phyloP scores from a whole-genome alignment of 2,797 vertebrate genomes.

The Sparus aurata region DNA sequence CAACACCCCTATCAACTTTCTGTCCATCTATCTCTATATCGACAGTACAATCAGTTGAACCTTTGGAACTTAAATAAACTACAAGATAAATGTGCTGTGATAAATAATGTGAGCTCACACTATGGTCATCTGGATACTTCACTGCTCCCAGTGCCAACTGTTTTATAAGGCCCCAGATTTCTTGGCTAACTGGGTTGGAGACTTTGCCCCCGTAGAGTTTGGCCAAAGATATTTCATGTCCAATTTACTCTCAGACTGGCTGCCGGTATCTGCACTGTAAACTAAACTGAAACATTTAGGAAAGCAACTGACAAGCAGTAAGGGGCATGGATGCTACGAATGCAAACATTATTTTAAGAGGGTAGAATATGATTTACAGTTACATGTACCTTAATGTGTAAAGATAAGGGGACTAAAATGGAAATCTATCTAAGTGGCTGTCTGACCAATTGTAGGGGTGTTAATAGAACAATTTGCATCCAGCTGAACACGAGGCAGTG shows the following conservation, averaged over 20 bases:
- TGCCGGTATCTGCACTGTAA: conserved; percentile 4
- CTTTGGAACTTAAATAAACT: conserved; percentile 72
- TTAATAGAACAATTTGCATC: conserved; percentile 20
- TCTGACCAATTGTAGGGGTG: conserved; percentile 13
- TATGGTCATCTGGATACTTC: conserved; percentile 18
- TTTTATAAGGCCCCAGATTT: conserved; percentile 41
- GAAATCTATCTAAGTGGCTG: conserved; percentile 3
- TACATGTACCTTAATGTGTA: neutral
- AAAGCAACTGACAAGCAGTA: neutral
- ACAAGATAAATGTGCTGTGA: conserved; percentile 39
- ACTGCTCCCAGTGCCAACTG: conserved; percentile 11
- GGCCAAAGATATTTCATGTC: conserved; percentile 29
- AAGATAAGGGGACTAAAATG: neutral
- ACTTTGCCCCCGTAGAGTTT: conserved; percentile 31
- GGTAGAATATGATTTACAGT: neutral
- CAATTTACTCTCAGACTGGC: conserved; percentile 38
- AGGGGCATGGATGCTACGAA: conserved; percentile 1
- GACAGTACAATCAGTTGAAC: conserved; percentile 51
- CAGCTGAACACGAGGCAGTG: conserved; percentile 17
- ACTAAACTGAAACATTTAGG: neutral
- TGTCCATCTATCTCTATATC: conserved; percentile 3
- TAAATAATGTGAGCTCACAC: conserved; percentile 35
- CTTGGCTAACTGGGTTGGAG: conserved; percentile 40
- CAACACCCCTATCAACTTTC: conserved; percentile 3
- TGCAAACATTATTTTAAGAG: neutral